Evolutionary conservation across 2,888 invertebrate species (phyloP).

Genomic region (Herminia tarsipennalis): DNA sequence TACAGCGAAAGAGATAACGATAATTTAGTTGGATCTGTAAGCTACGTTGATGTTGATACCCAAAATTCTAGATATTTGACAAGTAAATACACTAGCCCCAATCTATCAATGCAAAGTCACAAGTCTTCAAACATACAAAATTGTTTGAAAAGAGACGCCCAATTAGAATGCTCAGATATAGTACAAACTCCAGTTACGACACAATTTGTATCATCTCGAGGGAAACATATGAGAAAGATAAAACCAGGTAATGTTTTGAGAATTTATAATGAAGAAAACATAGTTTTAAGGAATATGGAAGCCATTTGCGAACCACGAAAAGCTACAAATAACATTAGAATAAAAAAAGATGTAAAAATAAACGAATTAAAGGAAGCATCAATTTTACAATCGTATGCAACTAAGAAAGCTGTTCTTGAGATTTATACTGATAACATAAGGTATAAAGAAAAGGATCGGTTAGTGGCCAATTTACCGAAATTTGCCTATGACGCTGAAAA

Average conservation of each 20-base stretch:
- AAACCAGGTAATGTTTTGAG: too few species aligned
- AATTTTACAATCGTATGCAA: constrained; percentile 67
- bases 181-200: too few species aligned
- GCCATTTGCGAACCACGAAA: too few species aligned
- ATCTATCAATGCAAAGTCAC: constrained; percentile 37
- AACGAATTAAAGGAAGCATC: constrained; percentile 24
- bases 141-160: too few species aligned
- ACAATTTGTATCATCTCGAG: too few species aligned
- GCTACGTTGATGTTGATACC: constrained; percentile 55
- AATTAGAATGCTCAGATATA: too few species aligned
- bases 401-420: constrained; percentile 73
- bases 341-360: constrained; percentile 12
- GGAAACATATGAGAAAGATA: constrained; percentile 19
- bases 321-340: not conserved
- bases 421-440: constrained; percentile 65
- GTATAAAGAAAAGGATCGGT: constrained; percentile 47
- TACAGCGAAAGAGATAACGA: too few species aligned
- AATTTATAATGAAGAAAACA: constrained; percentile 31
- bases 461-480: constrained; percentile 69
- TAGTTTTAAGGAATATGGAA: too few species aligned
- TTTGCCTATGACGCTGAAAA: constrained; percentile 59
- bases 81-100: constrained; percentile 38
- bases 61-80: constrained; percentile 50
- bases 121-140: not conserved
- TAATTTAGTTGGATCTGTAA: too few species aligned